Percentiles rank a stretch among this genome's conserved stretches.
Conservation (phyloP, 2,888 invertebrate genomes). For the Zonitis immaculata region DNA sequence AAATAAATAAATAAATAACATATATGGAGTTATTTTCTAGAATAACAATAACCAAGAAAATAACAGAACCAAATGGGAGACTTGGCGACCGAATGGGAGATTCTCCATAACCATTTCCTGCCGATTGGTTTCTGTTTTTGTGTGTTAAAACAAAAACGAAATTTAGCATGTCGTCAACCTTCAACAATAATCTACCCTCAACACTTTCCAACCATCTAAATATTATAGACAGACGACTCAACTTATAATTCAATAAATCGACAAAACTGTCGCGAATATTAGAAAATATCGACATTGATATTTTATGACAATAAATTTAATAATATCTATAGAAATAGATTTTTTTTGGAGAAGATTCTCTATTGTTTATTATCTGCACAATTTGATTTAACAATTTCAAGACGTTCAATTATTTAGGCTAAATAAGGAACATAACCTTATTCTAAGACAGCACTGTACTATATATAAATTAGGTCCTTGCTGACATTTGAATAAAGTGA, state of each 20-base stretch:
- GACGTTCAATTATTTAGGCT: not conserved
- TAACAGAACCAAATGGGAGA: not conserved
- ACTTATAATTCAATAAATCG: no score
- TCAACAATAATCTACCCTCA: no score
- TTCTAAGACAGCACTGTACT: slow-evolving; percentile 9
- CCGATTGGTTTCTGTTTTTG: not conserved
- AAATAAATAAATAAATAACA: not conserved
- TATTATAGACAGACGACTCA: no score
- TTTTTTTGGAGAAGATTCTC: no score
- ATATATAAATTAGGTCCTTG: slow-evolving; percentile 20
- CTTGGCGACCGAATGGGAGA: not conserved
- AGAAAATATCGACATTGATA: no score
- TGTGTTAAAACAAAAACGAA: not conserved
- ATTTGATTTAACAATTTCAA: not conserved
- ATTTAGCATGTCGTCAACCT: not conserved
- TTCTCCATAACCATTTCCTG: not conserved
- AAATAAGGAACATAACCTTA: not conserved
- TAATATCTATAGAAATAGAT: no score
- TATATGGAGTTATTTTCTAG: not conserved
- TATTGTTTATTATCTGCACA: not conserved
- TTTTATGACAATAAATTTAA: no score
- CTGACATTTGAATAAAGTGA: slow-evolving; percentile 26
- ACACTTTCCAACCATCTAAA: no score
- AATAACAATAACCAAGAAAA: not conserved
- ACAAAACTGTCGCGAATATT: no score